Conservation (phyloP, 23 tunicate species). For the Styela clava region DNA sequence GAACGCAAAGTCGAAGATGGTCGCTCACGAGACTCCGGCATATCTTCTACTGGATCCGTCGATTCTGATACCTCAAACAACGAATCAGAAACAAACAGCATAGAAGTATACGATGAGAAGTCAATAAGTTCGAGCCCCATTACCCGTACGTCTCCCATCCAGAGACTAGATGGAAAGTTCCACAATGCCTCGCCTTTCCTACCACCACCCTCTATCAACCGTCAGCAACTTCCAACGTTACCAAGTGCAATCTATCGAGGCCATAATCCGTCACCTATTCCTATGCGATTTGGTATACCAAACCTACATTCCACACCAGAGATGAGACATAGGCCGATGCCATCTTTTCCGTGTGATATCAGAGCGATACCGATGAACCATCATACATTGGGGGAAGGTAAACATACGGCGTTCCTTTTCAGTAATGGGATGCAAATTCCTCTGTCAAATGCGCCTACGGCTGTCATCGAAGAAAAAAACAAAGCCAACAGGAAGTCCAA, state of each 20-base stretch:
- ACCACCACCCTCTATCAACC: neutral
- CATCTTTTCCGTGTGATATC: neutral
- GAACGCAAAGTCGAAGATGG: neutral
- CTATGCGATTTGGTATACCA: neutral
- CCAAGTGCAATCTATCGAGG: neutral
- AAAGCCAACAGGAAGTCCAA: slow-evolving; percentile 25
- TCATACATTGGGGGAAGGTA: neutral
- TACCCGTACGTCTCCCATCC: neutral
- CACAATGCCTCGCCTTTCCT: neutral
- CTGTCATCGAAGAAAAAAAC: neutral
- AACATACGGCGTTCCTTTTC: neutral
- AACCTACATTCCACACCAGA: neutral
- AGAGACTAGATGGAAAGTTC: neutral
- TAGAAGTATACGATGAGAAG: neutral
- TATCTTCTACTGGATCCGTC: neutral
- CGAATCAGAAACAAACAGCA: neutral
- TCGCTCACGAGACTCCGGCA: neutral
- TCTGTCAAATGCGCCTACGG: neutral
- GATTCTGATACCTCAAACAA: neutral
- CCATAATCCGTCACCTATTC: neutral
- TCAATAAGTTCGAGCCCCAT: neutral
- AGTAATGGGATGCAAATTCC: neutral
- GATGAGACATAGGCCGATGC: slow-evolving; percentile 1
- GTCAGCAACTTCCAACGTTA: neutral
- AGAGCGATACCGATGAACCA: neutral